Conservation (phyloP, 2,113 vertebrate species). For the Ochotona princeps region DNA sequence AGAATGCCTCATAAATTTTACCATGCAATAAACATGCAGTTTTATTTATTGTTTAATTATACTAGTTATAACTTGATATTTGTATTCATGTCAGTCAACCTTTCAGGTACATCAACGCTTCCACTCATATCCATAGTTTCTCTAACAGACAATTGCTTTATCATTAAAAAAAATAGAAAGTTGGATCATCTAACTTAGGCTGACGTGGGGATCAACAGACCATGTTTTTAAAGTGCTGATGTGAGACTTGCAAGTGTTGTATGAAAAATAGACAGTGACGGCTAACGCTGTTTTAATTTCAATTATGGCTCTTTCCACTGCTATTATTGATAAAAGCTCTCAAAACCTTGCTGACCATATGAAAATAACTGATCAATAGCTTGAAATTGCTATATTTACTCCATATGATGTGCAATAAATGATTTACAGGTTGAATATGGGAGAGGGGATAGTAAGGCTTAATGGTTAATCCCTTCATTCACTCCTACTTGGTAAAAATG, state of each 20-base stretch:
- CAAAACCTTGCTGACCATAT: background rate
- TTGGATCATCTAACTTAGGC: background rate
- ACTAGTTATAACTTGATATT: background rate
- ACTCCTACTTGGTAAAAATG: background rate
- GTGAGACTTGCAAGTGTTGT: background rate
- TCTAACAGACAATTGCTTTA: background rate
- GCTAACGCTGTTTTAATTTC: background rate
- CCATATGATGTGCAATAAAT: conserved; percentile 15
- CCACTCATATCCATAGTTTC: background rate
- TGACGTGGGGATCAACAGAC: background rate
- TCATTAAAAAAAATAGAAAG: background rate
- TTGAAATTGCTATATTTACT: conserved; percentile 53
- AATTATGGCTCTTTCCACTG: background rate
- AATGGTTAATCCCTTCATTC: background rate
- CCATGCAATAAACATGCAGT: background rate
- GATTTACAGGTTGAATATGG: conserved; percentile 21
- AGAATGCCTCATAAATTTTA: conserved; percentile 35
- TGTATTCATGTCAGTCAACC: background rate
- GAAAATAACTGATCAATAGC: conserved; percentile 36
- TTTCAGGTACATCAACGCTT: background rate
- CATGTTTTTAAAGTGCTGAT: too few relatives aligned
- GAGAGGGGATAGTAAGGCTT: conserved; percentile 30
- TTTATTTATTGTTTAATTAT: conserved; percentile 49
- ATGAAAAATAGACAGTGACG: background rate
- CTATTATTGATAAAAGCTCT: background rate